Evolutionary conservation across 2,797 vertebrate genomes (phyloP).

Genomic region (Falco concolor): DNA sequence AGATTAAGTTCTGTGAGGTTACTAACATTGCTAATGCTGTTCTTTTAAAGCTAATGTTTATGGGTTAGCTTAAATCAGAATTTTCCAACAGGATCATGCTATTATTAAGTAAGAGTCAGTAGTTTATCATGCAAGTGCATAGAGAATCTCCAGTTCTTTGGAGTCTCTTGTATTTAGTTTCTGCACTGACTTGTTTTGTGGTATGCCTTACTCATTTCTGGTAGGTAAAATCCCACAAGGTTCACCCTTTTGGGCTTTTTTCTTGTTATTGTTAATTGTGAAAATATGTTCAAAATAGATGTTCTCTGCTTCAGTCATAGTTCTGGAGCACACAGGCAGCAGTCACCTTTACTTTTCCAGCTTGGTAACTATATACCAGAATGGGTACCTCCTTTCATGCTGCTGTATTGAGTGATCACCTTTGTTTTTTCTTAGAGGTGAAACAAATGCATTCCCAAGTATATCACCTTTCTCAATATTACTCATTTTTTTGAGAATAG

Average conservation of each 20-base stretch:
- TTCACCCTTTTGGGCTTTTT: background rate
- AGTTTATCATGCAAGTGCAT: background rate
- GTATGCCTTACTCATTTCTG: background rate
- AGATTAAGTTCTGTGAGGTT: slow-evolving; percentile 25
- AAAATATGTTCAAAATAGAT: background rate
- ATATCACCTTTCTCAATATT: background rate
- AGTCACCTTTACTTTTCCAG: background rate
- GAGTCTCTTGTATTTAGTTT: background rate
- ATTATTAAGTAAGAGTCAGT: background rate
- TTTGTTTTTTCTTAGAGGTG: background rate
- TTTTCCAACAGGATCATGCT: slow-evolving; percentile 6
- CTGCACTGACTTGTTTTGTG: background rate
- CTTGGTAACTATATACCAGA: background rate
- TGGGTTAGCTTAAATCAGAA: slow-evolving; percentile 10
- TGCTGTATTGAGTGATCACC: background rate
- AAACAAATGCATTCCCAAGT: background rate
- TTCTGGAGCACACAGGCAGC: background rate
- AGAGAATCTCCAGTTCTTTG: background rate
- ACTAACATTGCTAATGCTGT: slow-evolving; percentile 4
- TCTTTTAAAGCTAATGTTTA: slow-evolving; percentile 31
- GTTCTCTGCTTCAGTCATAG: background rate
- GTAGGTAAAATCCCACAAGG: background rate
- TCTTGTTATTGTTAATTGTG: background rate
- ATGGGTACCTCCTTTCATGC: background rate
- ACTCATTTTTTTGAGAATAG: background rate